Evolutionary conservation across 2,888 invertebrate species (phyloP), one percentile per base, ranked within the genome.

Genomic region (Mythimna vitellina): DNA sequence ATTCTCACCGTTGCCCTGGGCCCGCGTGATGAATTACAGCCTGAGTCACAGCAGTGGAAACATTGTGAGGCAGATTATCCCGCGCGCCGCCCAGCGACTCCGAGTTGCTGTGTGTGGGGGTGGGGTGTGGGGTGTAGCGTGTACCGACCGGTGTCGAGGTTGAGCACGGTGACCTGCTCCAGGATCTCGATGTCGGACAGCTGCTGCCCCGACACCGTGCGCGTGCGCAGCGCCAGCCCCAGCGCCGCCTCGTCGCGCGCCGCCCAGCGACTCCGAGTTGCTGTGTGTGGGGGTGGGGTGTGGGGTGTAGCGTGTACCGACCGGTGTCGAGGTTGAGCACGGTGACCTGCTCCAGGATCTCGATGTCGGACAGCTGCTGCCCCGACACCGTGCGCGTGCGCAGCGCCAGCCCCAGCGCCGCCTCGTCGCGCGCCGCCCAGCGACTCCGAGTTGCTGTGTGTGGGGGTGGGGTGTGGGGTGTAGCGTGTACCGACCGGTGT

Each of bases 381-480:
- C 46, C 46, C 46, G 46, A 46, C 46, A 46, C 46, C 14, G 46
- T 46, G 46, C 46, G 46, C 20, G n/a, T 51, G n/a, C 51, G 14
- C 35, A 98, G 97, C 75, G 89, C 72, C 22, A 86, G 76, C 5
- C 89, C 97, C 93, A 98, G 97, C 87, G 32, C 32, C 32, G 32
- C 32, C 32, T 32, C 32, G 32, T 32, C 17, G 14, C 4, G 29
- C 29, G 29, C 29, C 29, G 29, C 29, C 29, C 29, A 29, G 29
- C 29, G 25, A 25, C 25, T 25, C 25, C 25, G 25, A 25, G 25
- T 25, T 29, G 46, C 49, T 49, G 49, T 49, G 49, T 49, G 49
- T 49, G 49, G 17, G 49, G 49, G 42, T 42, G 42, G 42, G 42
- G 42, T 42, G 42, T 42, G 42, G 42, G 42, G 42, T 42, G 42